A percentile compares a stretch with the other conserved stretches of the same genome.
Evolutionary conservation across 2,113 vertebrate species (phyloP).

Genomic region (Nerophis lumbriciformis): DNA sequence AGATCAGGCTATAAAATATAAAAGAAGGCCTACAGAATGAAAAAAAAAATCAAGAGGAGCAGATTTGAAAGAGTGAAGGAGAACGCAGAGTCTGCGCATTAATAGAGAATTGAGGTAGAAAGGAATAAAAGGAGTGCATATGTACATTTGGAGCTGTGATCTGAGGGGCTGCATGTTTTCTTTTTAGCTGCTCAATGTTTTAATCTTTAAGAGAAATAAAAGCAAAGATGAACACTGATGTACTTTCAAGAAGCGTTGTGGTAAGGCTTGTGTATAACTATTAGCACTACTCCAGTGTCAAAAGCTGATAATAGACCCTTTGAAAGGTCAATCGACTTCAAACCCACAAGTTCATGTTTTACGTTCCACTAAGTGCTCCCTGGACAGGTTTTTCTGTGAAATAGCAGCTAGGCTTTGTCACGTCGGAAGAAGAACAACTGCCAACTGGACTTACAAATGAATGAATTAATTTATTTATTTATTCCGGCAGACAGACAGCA

Average conservation of each 20-base stretch:
- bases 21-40: slow-evolving; percentile 44
- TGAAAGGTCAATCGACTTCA: slow-evolving; percentile 38
- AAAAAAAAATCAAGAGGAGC: slow-evolving; percentile 41
- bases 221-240: neutral
- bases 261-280: neutral
- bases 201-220: neutral
- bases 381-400: slow-evolving; percentile 32
- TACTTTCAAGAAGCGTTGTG: neutral
- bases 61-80: slow-evolving; percentile 26
- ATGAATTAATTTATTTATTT: too few relatives aligned
- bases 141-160: slow-evolving; percentile 10
- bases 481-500: too few relatives aligned
- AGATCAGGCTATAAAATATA: slow-evolving; percentile 68
- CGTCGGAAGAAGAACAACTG: slow-evolving; percentile 32
- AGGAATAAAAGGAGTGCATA: slow-evolving; percentile 9
- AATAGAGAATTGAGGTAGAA: slow-evolving; percentile 22
- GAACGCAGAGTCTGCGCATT: slow-evolving; percentile 27
- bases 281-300: slow-evolving; percentile 13
- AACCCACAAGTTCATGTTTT: slow-evolving; percentile 49
- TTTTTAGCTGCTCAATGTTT: neutral
- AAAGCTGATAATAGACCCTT: slow-evolving; percentile 42
- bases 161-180: slow-evolving; percentile 8
- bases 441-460: neutral
- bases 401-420: slow-evolving; percentile 24
- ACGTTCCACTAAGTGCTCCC: slow-evolving; percentile 27